phyloP scores from a whole-genome alignment of 2,888 invertebrate genomes.

The Acleris laterana region DNA sequence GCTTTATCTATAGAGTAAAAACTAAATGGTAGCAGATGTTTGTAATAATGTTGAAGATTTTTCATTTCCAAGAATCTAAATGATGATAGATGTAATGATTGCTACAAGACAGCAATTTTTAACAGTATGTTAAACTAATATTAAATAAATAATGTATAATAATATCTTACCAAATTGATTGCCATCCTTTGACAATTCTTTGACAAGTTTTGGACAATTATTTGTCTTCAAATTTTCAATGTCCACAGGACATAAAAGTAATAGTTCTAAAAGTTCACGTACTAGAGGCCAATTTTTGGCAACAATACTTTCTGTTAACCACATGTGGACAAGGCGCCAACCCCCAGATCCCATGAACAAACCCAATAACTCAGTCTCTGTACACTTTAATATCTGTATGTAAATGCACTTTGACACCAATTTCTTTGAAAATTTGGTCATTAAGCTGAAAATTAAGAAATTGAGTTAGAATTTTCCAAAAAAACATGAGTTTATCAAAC shows the following conservation, averaged over 20 bases:
- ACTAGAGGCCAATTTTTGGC: constrained; percentile 94
- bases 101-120: no score
- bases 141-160: no score
- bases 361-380: constrained; percentile 91
- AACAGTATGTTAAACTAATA: no score
- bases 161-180: constrained; percentile 89
- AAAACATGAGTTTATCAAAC: not conserved
- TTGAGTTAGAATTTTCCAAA: constrained; percentile 3
- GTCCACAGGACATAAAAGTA: constrained; percentile 94
- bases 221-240: constrained; percentile 95
- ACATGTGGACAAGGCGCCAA: constrained; percentile 95
- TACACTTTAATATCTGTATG: constrained; percentile 94
- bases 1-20: no score
- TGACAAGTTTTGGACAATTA: constrained; percentile 95
- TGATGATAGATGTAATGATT: no score
- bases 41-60: no score
- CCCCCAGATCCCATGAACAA: constrained; percentile 96
- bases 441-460: constrained; percentile 88
- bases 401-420: constrained; percentile 98
- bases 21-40: no score
- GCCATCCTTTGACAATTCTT: constrained; percentile 92
- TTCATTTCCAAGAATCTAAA: no score
- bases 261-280: constrained; percentile 92
- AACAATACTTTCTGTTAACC: constrained; percentile 94
- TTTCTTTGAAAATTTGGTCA: constrained; percentile 98